phyloP scores from a whole-genome alignment of 2,113 vertebrate genomes.

The Brachionichthys hirsutus region DNA sequence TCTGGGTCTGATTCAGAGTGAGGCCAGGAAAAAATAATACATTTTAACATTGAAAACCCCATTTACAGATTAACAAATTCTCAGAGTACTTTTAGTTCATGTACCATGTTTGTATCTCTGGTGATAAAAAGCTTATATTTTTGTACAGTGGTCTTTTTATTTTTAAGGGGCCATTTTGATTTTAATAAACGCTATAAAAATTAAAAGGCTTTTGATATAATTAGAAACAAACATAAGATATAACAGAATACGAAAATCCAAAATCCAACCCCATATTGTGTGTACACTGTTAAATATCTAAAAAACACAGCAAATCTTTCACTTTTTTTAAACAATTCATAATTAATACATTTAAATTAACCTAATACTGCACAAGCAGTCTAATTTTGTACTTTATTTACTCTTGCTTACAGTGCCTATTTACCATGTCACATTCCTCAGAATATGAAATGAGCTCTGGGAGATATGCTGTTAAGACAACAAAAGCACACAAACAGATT shows the following conservation, averaged over 20 bases:
- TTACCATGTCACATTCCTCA: constrained; percentile 49
- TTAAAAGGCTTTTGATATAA: too few species aligned
- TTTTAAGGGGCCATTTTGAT: background rate
- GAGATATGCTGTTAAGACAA: constrained; percentile 69
- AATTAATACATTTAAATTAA: constrained; percentile 37
- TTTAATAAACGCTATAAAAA: background rate
- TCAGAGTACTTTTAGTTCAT: too few species aligned
- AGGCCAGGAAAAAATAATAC: too few species aligned
- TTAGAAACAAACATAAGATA: background rate
- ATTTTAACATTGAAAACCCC: too few species aligned
- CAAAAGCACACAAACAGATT: constrained; percentile 64
- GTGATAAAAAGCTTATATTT: constrained; percentile 2
- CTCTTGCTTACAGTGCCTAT: constrained; percentile 52
- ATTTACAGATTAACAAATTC: too few species aligned
- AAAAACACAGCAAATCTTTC: too few species aligned
- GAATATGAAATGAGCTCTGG: constrained; percentile 61
- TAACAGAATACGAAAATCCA: background rate
- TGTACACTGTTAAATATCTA: too few species aligned
- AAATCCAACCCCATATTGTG: background rate
- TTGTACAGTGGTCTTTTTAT: background rate
- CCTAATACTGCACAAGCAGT: constrained; percentile 10
- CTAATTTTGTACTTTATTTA: constrained; percentile 33
- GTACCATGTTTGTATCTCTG: too few species aligned
- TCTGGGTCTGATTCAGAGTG: too few species aligned
- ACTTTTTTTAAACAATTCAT: background rate